Conservation (phyloP, 2,797 vertebrate species). For the Sebastes matsubarae region DNA sequence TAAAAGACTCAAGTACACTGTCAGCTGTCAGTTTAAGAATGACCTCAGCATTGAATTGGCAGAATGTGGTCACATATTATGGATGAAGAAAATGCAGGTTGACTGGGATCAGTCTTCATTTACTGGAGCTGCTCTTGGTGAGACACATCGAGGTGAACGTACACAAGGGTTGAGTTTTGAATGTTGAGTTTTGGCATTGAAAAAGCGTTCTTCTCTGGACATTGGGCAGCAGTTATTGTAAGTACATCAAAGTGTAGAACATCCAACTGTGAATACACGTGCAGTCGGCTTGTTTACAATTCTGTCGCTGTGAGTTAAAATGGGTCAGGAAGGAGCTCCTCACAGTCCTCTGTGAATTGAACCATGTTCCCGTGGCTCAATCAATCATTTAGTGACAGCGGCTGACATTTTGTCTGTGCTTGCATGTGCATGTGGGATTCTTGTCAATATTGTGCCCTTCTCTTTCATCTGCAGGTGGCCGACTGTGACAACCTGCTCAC, state of each 20-base stretch:
- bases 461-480: constrained; percentile 71
- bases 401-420: constrained; percentile 23
- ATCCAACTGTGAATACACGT: not conserved
- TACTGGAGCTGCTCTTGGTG: not conserved
- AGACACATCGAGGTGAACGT: not conserved
- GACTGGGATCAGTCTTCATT: not conserved
- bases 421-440: not conserved
- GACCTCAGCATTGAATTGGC: not conserved
- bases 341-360: constrained; percentile 20
- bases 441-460: constrained; percentile 45
- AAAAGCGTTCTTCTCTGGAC: not conserved
- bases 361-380: not conserved
- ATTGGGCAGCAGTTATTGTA: not conserved
- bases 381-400: constrained; percentile 31
- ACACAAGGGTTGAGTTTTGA: constrained; percentile 8
- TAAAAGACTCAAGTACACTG: not conserved
- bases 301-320: constrained; percentile 1
- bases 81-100: not conserved
- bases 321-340: not conserved
- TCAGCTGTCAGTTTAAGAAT: not conserved
- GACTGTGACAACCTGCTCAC: constrained; percentile 90
- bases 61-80: not conserved
- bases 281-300: constrained; percentile 16
- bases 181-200: not conserved
- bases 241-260: not conserved